Conservation (phyloP, 2,888 invertebrate species). For the Mythimna pallens region DNA sequence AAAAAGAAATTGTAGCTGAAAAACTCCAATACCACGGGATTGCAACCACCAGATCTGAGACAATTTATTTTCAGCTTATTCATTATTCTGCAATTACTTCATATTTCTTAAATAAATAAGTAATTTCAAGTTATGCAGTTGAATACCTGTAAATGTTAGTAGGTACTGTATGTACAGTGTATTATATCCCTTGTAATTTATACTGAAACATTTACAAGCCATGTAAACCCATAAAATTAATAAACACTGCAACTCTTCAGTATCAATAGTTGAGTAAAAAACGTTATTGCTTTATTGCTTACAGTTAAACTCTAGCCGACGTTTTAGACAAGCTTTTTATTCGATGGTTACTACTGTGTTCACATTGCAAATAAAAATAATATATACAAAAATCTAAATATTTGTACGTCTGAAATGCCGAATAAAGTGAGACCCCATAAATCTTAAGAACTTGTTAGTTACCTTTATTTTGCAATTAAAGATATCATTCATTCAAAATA, state of each 20-base stretch:
- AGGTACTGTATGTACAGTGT: no score
- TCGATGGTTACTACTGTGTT: neutral
- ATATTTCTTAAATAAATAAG: no score
- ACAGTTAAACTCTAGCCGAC: neutral
- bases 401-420: no score
- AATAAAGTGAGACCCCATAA: no score
- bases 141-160: neutral
- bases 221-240: slow-evolving; percentile 12
- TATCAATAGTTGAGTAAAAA: neutral
- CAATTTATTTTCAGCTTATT: neutral
- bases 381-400: no score
- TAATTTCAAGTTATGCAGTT: neutral
- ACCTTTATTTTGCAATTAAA: no score
- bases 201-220: neutral
- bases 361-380: no score
- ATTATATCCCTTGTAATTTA: neutral
- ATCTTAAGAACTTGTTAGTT: no score
- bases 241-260: neutral
- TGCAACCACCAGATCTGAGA: neutral
- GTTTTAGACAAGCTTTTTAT: slow-evolving; percentile 1
- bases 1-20: neutral
- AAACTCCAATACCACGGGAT: neutral
- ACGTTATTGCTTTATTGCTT: no score
- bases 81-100: no score
- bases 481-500: no score